phyloP scores from a whole-genome alignment of 2,888 invertebrate genomes.

The Rhorus exstirpatorius region DNA sequence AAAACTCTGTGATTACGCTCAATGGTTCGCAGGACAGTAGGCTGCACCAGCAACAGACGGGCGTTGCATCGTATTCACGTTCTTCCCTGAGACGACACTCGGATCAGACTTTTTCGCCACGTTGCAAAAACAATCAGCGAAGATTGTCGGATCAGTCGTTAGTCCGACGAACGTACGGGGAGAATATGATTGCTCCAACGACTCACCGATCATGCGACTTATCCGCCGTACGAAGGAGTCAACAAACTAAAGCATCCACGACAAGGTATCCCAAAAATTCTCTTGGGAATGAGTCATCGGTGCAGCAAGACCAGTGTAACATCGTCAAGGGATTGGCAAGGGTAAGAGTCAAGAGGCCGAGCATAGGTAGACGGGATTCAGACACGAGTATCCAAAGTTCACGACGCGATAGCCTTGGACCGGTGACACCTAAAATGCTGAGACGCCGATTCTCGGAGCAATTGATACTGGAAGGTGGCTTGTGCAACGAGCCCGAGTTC shows the following conservation, averaged over 20 bases:
- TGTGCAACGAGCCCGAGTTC: constrained; percentile 75
- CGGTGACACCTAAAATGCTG: constrained; percentile 81
- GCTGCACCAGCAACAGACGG: constrained; percentile 38
- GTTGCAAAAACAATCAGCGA: constrained; percentile 50
- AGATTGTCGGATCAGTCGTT: constrained; percentile 76
- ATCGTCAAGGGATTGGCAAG: not conserved
- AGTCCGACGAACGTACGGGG: constrained; percentile 18
- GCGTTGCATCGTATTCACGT: not conserved
- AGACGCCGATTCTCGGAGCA: constrained; percentile 81
- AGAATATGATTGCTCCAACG: not conserved
- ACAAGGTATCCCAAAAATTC: not conserved
- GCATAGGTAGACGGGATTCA: constrained; percentile 68
- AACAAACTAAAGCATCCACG: not conserved
- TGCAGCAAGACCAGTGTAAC: not conserved
- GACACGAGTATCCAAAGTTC: constrained; percentile 66
- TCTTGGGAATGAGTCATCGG: not conserved
- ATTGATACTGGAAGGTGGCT: constrained; percentile 80
- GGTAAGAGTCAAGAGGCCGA: constrained; percentile 30
- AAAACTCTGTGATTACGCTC: constrained; percentile 73
- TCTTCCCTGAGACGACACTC: constrained; percentile 73
- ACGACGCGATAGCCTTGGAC: constrained; percentile 71
- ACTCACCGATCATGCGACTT: constrained; percentile 11
- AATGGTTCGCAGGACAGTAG: constrained; percentile 45
- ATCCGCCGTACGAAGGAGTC: constrained; percentile 14
- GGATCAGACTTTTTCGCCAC: constrained; percentile 74